Evolutionary conservation across 2,797 vertebrate species (phyloP).

Genomic region (Dicrostonyx torquatus): DNA sequence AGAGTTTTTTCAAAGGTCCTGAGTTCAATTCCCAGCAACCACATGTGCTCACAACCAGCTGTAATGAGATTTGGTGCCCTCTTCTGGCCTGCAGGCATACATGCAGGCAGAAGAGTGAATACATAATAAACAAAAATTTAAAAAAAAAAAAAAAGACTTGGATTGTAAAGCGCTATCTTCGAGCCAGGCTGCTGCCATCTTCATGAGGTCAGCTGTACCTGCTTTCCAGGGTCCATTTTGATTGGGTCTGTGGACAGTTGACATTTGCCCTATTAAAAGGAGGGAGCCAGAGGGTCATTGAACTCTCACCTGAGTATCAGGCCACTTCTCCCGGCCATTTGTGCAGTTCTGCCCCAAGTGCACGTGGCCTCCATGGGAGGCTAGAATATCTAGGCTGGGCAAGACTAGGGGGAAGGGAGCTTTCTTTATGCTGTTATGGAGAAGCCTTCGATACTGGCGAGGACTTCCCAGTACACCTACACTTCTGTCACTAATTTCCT

Average conservation of each 20-base stretch:
- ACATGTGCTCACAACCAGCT: too few species aligned
- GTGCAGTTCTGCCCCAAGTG: not conserved
- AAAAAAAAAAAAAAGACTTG: too few species aligned
- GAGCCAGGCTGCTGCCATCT: not conserved
- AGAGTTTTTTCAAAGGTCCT: too few species aligned
- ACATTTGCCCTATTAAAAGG: not conserved
- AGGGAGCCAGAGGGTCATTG: not conserved
- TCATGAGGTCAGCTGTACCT: not conserved
- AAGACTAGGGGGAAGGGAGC: not conserved
- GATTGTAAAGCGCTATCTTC: not conserved
- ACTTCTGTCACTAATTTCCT: not conserved
- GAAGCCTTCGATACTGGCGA: not conserved
- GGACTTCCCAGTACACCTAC: not conserved
- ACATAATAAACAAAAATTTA: too few species aligned
- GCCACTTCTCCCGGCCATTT: not conserved
- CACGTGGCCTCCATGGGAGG: not conserved
- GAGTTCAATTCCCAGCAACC: too few species aligned
- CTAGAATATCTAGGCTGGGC: not conserved
- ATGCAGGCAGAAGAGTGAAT: too few species aligned
- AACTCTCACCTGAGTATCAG: not conserved
- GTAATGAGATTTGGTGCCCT: too few species aligned
- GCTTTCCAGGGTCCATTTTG: not conserved
- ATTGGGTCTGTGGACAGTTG: not conserved
- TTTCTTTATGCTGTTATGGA: not conserved
- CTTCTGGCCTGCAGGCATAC: too few species aligned